Evolutionary conservation across 1,140 invertebrate genomes (phyloP).

Genomic region (Heliconius hewitsoni): DNA sequence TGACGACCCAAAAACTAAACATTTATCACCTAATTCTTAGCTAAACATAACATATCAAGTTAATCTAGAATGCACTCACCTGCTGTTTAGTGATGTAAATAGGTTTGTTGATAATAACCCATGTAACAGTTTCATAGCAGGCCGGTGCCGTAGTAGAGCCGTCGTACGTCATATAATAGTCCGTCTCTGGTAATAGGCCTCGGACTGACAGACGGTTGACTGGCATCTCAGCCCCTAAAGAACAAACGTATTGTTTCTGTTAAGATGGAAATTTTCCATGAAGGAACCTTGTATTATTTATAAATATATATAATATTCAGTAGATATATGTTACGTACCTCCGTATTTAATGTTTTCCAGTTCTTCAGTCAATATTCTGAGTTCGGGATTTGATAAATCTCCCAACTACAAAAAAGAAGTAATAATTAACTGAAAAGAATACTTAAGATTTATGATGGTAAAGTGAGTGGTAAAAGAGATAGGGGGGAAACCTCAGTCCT

Average conservation of each 20-base stretch:
- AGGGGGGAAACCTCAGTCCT: too few relatives aligned
- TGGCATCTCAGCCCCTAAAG: constrained; percentile 88
- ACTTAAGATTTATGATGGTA: too few relatives aligned
- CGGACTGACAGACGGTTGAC: constrained; percentile 91
- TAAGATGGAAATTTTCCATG: neutral
- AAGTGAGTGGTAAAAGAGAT: too few relatives aligned
- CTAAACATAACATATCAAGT: neutral
- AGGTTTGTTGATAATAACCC: constrained; percentile 97
- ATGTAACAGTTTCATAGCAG: constrained; percentile 96
- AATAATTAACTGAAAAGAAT: too few relatives aligned
- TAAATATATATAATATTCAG: neutral
- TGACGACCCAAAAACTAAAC: too few relatives aligned
- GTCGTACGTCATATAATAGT: constrained; percentile 98
- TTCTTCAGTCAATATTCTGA: constrained; percentile 93
- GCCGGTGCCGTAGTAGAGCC: constrained; percentile 97
- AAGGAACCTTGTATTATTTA: neutral
- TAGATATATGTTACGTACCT: constrained; percentile 82
- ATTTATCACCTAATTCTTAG: too few relatives aligned
- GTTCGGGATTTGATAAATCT: constrained; percentile 91
- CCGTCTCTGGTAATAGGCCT: constrained; percentile 93
- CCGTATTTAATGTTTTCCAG: constrained; percentile 93
- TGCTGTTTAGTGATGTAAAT: constrained; percentile 98
- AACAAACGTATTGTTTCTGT: constrained; percentile 7
- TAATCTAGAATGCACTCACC: constrained; percentile 81
- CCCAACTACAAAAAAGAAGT: constrained; percentile 86